A percentile compares a stretch with the other conserved stretches of the same genome.
Evolutionary conservation across 2,797 vertebrate species (phyloP).

Genomic region (Botia kubotai): DNA sequence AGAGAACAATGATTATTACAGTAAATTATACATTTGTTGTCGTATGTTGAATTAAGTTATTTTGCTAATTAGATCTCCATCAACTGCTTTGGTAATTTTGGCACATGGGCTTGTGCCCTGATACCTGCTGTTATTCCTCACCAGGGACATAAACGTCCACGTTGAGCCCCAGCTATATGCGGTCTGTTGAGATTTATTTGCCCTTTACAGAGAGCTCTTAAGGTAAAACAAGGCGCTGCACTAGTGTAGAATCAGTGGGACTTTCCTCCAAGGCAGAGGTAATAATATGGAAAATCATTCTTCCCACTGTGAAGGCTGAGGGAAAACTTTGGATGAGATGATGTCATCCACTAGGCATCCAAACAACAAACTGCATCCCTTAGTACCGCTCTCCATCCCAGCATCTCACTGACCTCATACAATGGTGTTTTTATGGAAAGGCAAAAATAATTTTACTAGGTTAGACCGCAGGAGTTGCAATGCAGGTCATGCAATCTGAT

Average conservation of each 20-base stretch:
- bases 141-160: neutral
- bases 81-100: constrained; percentile 49
- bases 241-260: constrained; percentile 50
- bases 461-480: constrained; percentile 50
- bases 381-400: constrained; percentile 34
- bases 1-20: neutral
- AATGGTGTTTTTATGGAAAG: constrained; percentile 57
- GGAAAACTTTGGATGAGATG: constrained; percentile 55
- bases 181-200: constrained; percentile 45
- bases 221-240: constrained; percentile 27
- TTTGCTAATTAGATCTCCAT: constrained; percentile 43
- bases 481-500: constrained; percentile 47
- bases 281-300: constrained; percentile 59
- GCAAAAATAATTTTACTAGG: constrained; percentile 57
- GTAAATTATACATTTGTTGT: constrained; percentile 18
- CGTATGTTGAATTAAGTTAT: constrained; percentile 22
- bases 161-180: neutral
- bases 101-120: constrained; percentile 1
- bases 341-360: constrained; percentile 63
- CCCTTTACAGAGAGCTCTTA: constrained; percentile 50
- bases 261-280: constrained; percentile 53
- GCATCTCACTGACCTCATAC: constrained; percentile 60
- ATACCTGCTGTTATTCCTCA: constrained; percentile 16
- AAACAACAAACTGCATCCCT: constrained; percentile 63
- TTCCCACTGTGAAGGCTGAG: constrained; percentile 50